These are phyloP conservation scores for Halcyon badia DNA, from an alignment of 2,797 vertebrate species.

Conservation along the genomic window DNA sequence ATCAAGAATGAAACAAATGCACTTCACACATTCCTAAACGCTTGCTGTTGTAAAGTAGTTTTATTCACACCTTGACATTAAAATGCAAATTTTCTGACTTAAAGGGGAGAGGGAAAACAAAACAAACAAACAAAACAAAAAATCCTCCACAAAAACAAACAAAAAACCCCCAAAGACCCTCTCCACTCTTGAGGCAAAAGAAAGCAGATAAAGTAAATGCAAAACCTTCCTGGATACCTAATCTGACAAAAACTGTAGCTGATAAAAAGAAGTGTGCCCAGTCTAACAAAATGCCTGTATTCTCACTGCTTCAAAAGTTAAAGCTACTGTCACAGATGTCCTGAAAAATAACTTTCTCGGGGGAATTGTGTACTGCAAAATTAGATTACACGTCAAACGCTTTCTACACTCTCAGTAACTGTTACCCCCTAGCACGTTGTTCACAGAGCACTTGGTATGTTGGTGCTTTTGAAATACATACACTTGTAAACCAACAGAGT, in stretches of 20 bases:
- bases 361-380: neutral
- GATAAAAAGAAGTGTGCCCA: neutral
- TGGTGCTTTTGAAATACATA: neutral
- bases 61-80: neutral
- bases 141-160: too few relatives aligned
- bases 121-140: neutral
- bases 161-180: too few relatives aligned
- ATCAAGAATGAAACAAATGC: neutral
- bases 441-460: neutral
- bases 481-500: neutral
- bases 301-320: neutral
- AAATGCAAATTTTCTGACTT: neutral
- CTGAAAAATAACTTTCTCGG: neutral
- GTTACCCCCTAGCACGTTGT: neutral
- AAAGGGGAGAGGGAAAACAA: neutral
- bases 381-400: neutral
- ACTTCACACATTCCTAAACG: rapidly evolving
- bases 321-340: neutral
- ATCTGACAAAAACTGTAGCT: neutral
- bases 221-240: neutral
- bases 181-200: neutral
- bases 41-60: neutral
- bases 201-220: neutral
- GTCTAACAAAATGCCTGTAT: neutral
- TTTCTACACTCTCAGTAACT: neutral